phyloP scores from a whole-genome alignment of 2,113 vertebrate genomes.

The Sinosuthora webbiana region DNA sequence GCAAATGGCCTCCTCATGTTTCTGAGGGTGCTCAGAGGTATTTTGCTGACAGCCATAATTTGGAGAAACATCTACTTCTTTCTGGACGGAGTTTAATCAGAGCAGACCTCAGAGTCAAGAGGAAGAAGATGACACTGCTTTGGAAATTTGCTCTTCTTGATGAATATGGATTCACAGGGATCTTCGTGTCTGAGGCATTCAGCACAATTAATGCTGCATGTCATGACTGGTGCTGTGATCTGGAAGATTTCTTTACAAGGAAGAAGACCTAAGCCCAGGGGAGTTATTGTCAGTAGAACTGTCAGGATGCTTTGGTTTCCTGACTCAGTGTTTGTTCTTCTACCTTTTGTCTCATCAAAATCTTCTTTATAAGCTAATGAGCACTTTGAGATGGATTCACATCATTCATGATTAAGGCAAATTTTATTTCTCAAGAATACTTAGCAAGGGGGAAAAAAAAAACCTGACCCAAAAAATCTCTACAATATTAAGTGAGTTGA shows the following conservation, averaged over 20 bases:
- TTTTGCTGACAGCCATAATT: background rate
- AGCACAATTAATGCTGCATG: background rate
- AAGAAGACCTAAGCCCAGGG: background rate
- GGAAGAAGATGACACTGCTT: background rate
- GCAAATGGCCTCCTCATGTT: background rate
- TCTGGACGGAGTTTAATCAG: background rate
- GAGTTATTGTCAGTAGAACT: background rate
- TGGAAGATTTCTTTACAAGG: background rate
- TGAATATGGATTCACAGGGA: background rate
- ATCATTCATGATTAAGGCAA: background rate
- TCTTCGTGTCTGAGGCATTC: background rate
- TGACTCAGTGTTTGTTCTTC: background rate
- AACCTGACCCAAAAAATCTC: background rate
- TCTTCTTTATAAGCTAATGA: background rate
- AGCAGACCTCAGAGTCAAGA: background rate
- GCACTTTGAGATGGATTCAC: background rate
- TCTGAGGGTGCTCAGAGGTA: background rate
- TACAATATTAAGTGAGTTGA: background rate
- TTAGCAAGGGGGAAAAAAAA: background rate
- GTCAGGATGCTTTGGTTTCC: background rate
- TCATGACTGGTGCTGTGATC: background rate
- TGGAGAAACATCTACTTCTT: background rate
- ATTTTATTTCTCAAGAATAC: background rate
- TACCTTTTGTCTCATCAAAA: background rate
- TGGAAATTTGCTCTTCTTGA: background rate